These are phyloP conservation scores for Phrynocephalus vlangalii DNA, from an alignment of 2,797 vertebrate genomes.

Conservation along the genomic window DNA sequence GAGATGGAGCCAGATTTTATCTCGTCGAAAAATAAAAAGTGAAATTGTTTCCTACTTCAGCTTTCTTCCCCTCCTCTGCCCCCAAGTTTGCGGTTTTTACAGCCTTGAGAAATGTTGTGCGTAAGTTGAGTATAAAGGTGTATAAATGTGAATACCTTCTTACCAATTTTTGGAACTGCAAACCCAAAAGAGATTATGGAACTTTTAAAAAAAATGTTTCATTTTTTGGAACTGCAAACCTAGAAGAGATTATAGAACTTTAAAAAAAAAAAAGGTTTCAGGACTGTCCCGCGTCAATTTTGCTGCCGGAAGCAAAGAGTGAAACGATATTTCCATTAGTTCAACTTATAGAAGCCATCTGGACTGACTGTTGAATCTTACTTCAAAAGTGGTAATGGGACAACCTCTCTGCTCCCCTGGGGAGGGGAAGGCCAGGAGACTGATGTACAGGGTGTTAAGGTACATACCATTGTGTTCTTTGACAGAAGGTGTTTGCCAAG, in stretches of 20 bases:
- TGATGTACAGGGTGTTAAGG: too few relatives aligned
- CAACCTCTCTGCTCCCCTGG: too few relatives aligned
- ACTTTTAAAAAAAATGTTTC: neutral
- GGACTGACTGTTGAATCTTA: too few relatives aligned
- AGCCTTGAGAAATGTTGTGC: constrained; percentile 52
- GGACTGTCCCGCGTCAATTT: neutral
- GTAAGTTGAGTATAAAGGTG: constrained; percentile 23
- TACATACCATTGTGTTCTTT: too few relatives aligned
- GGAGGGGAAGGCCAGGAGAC: too few relatives aligned
- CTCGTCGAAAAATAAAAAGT: constrained; percentile 75
- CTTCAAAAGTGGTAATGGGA: neutral
- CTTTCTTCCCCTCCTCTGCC: constrained; percentile 43
- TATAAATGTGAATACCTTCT: neutral
- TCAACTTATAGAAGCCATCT: neutral
- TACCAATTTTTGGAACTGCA: constrained; percentile 12
- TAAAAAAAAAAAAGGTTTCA: neutral
- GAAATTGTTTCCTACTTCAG: constrained; percentile 69
- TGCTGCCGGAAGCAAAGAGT: neutral
- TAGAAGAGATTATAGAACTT: constrained; percentile 9
- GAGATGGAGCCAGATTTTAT: constrained; percentile 70
- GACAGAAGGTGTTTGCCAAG: too few relatives aligned
- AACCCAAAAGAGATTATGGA: neutral
- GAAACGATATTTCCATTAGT: neutral
- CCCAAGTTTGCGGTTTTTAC: constrained; percentile 39
- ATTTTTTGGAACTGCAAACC: neutral